phyloP scores from a whole-genome alignment of 2,888 invertebrate species.

The Drosophila antonietae region DNA sequence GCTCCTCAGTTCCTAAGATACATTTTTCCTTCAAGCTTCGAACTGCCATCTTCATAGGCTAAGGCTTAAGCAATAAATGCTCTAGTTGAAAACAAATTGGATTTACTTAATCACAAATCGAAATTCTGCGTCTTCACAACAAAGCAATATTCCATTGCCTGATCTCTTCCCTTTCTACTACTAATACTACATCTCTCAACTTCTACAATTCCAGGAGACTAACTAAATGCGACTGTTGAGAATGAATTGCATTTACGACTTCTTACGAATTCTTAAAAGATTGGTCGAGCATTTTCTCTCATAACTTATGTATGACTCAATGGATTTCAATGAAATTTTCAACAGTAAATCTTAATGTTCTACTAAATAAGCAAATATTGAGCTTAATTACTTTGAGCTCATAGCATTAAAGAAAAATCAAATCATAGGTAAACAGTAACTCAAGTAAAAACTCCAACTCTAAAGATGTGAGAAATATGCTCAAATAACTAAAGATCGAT shows the following conservation, averaged over 20 bases:
- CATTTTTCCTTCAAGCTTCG: not conserved
- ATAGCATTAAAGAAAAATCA: too few species aligned
- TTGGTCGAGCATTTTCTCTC: not conserved
- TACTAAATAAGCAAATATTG: too few species aligned
- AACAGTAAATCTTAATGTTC: not conserved
- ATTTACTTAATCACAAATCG: not conserved
- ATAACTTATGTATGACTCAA: not conserved
- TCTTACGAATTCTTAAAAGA: not conserved
- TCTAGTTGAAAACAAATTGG: not conserved
- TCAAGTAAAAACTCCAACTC: constrained; percentile 36
- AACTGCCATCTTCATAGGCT: not conserved
- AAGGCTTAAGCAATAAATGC: not conserved
- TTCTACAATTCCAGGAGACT: not conserved
- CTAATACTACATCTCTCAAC: too few species aligned
- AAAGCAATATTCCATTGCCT: not conserved
- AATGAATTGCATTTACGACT: too few species aligned
- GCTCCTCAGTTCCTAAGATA: not conserved
- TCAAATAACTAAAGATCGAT: too few species aligned
- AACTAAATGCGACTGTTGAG: not conserved
- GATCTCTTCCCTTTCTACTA: too few species aligned
- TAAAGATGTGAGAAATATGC: not conserved
- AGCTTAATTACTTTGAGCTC: too few species aligned
- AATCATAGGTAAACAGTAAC: not conserved
- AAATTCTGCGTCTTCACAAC: not conserved
- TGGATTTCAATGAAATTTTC: not conserved